Percentiles rank a stretch among this genome's conserved stretches.
Conservation (phyloP, 2,113 vertebrate species). For the Chionodraco myersi region DNA sequence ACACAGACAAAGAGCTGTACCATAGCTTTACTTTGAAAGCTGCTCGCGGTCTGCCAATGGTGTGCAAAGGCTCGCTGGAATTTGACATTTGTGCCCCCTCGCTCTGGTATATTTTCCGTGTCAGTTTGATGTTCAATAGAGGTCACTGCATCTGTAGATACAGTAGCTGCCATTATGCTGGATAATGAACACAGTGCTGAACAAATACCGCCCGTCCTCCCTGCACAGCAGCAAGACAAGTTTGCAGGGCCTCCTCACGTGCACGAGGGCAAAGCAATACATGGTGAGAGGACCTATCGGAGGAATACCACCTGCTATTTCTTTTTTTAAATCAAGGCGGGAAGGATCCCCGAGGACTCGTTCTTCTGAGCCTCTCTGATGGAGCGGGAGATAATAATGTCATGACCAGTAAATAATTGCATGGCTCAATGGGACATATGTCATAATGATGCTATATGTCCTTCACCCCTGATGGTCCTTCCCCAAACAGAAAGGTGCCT, state of each 20-base stretch:
- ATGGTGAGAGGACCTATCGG: slow-evolving; percentile 76
- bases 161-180: slow-evolving; percentile 63
- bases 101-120: slow-evolving; percentile 60
- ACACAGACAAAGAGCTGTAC: slow-evolving; percentile 45
- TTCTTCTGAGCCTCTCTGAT: slow-evolving; percentile 86
- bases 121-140: slow-evolving; percentile 72
- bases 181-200: slow-evolving; percentile 74
- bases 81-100: slow-evolving; percentile 64
- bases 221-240: slow-evolving; percentile 54
- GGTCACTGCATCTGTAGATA: slow-evolving; percentile 74
- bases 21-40: slow-evolving; percentile 50
- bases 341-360: slow-evolving; percentile 84
- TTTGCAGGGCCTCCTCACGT: slow-evolving; percentile 68
- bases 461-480: slow-evolving; percentile 84
- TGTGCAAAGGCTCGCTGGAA: slow-evolving; percentile 43
- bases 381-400: slow-evolving; percentile 88
- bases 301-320: slow-evolving; percentile 87
- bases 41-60: slow-evolving; percentile 28
- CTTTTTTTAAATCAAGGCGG: slow-evolving; percentile 80
- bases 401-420: slow-evolving; percentile 90
- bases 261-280: slow-evolving; percentile 84
- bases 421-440: slow-evolving; percentile 85
- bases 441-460: slow-evolving; percentile 85
- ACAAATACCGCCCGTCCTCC: slow-evolving; percentile 69
- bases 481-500: slow-evolving; percentile 78